Evolutionary conservation across 2,797 vertebrate genomes (phyloP).

Genomic region (Geotrypetes seraphini): DNA sequence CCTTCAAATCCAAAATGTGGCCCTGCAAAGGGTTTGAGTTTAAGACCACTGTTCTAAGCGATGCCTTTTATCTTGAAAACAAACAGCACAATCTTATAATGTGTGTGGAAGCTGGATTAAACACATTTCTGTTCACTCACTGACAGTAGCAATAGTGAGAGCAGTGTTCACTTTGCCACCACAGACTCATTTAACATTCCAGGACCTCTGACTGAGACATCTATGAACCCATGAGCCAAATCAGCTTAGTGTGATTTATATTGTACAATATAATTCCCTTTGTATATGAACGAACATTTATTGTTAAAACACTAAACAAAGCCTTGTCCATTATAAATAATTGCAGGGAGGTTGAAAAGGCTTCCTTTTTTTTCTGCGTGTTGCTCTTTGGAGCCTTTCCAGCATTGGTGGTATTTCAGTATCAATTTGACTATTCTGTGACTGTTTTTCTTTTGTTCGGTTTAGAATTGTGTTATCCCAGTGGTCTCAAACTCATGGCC

Average conservation of each 20-base stretch:
- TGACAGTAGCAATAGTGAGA: not conserved
- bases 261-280: too few relatives aligned
- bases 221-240: too few relatives aligned
- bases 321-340: too few relatives aligned
- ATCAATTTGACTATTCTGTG: constrained; percentile 30
- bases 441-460: too few relatives aligned
- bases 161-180: not conserved
- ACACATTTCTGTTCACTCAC: not conserved
- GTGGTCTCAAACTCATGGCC: too few relatives aligned
- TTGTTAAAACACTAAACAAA: too few relatives aligned
- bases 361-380: constrained; percentile 35
- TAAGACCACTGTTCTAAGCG: too few relatives aligned
- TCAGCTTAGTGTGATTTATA: too few relatives aligned
- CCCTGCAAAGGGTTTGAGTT: too few relatives aligned
- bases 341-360: constrained; percentile 30
- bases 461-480: too few relatives aligned
- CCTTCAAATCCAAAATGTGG: too few relatives aligned
- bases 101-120: not conserved
- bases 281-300: too few relatives aligned
- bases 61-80: rapidly evolving
- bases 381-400: constrained; percentile 35
- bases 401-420: constrained; percentile 9
- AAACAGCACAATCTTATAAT: not conserved
- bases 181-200: rapidly evolving
- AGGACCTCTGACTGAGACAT: not conserved